These are phyloP conservation scores for Nesoenas mayeri DNA, from an alignment of 2,113 vertebrate species.

Conservation along the genomic window DNA sequence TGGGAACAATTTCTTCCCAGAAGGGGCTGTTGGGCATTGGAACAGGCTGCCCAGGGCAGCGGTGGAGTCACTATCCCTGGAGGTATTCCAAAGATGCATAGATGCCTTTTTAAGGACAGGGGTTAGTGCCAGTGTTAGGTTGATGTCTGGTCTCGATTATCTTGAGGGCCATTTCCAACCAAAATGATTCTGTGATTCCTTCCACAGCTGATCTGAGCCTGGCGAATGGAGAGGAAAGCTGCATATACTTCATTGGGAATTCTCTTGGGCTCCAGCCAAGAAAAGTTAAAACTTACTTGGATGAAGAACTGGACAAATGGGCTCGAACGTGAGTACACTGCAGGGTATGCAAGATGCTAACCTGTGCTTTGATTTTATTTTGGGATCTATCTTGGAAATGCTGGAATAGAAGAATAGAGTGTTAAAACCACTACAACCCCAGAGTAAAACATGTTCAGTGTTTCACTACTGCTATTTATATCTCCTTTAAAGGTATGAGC, in stretches of 20 bases:
- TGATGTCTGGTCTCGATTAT: too few species aligned
- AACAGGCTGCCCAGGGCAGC: too few species aligned
- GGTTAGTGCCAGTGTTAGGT: too few species aligned
- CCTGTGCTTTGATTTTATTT: neutral
- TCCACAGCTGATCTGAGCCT: conserved; percentile 81
- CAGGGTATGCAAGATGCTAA: neutral
- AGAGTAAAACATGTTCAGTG: neutral
- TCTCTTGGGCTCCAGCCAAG: conserved; percentile 93
- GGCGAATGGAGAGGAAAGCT: conserved; percentile 77
- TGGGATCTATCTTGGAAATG: neutral
- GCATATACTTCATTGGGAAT: conserved; percentile 89
- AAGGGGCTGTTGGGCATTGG: too few species aligned
- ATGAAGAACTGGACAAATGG: conserved; percentile 94
- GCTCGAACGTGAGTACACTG: conserved; percentile 81
- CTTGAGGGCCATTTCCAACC: too few species aligned
- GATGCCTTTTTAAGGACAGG: too few species aligned
- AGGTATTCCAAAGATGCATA: too few species aligned
- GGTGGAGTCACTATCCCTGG: too few species aligned
- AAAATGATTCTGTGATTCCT: neutral
- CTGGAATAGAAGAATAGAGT: neutral
- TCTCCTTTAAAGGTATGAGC: neutral
- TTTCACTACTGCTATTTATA: neutral
- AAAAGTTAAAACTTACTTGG: conserved; percentile 81
- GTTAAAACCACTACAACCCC: neutral
- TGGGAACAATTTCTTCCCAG: too few species aligned